Evolutionary conservation across 2,113 vertebrate genomes (phyloP), one percentile per base, ranked within the genome.

Genomic region (Trinectes maculatus): DNA sequence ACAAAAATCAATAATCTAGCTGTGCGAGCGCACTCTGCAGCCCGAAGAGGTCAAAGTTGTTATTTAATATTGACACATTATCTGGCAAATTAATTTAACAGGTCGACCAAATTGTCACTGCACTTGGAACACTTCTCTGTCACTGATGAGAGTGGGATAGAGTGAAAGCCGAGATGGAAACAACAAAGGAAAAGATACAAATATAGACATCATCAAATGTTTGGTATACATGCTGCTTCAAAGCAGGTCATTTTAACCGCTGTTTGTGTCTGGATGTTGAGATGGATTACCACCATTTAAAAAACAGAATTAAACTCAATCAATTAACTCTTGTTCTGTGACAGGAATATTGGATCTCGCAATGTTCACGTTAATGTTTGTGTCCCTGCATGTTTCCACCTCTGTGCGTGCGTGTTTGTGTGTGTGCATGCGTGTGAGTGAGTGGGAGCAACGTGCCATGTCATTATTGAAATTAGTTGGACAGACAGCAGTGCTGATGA

Each of bases 1-100:
- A 74, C 83, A 84, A 91, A 90, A 93, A 93, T 95, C 94, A 92
- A 93, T 95, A 93, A 59, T 78, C 80, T 26, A 77, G 88, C 71
- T 52, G 82, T 74, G 79, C 29, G 36, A 76, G 85, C 71, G 80
- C 90, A 91, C 84, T 73, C 71, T 31, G 21, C 65, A 59, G 83
- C 82, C 83, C 42, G 33, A 79, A 84, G 90, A 94, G 92, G 90
- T 94, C 85, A 87, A 88, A 92, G 82, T 83, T 70, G 87, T 93
- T 91, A 93, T 93, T 94, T 93, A 94, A 93, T 93, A 92, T 93
- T 87, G 93, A 92, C 91, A 93, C 93, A 88, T 92, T 92, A 94
- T 93, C 90, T 77, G 83, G 88, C 81, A 92, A 92, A 91, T 93
- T 90, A 91, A 92, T 93, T 93, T 90, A 91, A 88, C 88, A 79